Base-by-base conservation (phyloP, 2,113 vertebrate species). In the Drymodes brunneopygia region DNA sequence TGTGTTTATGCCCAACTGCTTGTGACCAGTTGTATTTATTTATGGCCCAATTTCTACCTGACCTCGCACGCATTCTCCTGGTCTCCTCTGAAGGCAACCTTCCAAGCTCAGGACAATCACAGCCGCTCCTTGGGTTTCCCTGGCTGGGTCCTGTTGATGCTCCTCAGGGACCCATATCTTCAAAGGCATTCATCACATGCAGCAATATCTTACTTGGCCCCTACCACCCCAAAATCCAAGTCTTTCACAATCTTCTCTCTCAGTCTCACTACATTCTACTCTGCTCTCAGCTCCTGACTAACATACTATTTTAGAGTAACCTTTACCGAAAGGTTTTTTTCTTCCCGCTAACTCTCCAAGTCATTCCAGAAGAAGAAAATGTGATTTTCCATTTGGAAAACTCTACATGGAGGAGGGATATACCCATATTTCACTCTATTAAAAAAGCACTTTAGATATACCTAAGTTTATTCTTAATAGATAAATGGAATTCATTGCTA, bases 341-440 rank as follows among this genome's bases (percentile, higher is more conserved):
- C n/a, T 82, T 86, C 42, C 45, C 38, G 31, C 15, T 53, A 69
- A 17, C 7, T 69, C 44, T 72, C 50, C 33, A 61, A 95, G 25
- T 33, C 22, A 73, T 86, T 81, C 67, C 38, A 88, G 42, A 27
- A 72, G 35, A 92, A 56, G n/a, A 58, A 82, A 92, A 86, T 56
- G 14, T 27, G 48, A 75, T 64, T 58, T 90, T 80, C 20, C 35
- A 50, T 88, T 74, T 74, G 42, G 36, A 95, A 95, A 92, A 79
- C 15, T 58, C 53, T n/a, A 40, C 57, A 27, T 15, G n/a, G n/a
- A 88, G 19, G 19, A 86, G 22, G 25, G 24, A 53, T 28, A 44
- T 21, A 33, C 17, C 20, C 8, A 6, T 40, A 75, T 48, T 82
- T 94, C 17, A 64, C 33, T 11, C 12, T 36, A 80, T n/a, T 69